Conservation (phyloP, 2,113 vertebrate genomes). For the Microcebus jonahi region DNA sequence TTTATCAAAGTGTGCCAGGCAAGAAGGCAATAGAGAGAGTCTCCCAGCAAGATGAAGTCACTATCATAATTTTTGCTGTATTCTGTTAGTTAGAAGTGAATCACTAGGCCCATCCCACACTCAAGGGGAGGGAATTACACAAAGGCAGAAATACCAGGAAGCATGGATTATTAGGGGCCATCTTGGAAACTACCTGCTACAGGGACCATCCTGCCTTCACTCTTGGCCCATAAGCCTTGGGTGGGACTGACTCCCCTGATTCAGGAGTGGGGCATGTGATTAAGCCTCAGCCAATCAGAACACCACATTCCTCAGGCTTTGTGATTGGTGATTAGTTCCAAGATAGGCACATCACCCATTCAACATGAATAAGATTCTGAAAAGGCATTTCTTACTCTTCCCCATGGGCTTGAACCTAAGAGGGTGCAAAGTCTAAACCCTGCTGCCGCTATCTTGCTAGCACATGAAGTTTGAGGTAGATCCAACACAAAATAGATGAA, state of each 20-base stretch:
- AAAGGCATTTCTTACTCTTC: background rate
- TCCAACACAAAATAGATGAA: background rate
- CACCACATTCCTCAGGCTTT: background rate
- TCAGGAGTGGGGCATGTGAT: background rate
- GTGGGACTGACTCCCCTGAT: background rate
- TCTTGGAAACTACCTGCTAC: background rate
- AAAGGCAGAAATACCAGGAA: background rate
- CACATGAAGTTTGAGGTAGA: background rate
- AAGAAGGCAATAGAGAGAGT: background rate
- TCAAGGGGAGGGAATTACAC: background rate
- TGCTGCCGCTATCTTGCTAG: background rate
- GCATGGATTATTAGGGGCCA: background rate
- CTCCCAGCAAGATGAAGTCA: constrained; percentile 13
- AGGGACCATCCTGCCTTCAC: background rate
- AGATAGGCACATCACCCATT: background rate
- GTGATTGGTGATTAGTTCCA: background rate
- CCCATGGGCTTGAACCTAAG: background rate
- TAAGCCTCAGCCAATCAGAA: background rate
- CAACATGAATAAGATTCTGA: background rate
- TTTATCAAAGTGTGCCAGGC: background rate
- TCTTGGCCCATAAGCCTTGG: background rate
- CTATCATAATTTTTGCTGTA: background rate
- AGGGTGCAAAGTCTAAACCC: background rate
- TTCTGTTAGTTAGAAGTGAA: background rate
- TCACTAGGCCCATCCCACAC: background rate